These are phyloP conservation scores for Tetranychus truncatus DNA, from an alignment of 2,888 invertebrate genomes.

Conservation along the genomic window DNA sequence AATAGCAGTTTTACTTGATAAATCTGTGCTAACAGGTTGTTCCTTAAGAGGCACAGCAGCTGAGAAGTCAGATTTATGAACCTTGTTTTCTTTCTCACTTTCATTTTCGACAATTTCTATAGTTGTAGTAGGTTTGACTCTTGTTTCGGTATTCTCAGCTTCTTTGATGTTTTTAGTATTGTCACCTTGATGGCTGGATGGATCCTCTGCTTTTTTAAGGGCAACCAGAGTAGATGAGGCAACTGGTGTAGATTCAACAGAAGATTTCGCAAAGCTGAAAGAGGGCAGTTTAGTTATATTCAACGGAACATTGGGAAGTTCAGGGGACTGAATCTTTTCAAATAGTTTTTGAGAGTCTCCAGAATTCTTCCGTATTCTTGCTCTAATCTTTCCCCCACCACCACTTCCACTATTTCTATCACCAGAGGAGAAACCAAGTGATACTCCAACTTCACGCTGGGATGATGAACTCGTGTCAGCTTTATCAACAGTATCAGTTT, in stretches of 20 bases:
- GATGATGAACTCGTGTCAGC: background rate
- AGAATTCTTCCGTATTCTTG: background rate
- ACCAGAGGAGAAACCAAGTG: background rate
- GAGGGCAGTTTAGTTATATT: constrained; percentile 8
- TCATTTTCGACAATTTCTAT: background rate
- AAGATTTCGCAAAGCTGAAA: background rate
- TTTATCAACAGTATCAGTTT: no score
- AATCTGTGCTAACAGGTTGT: background rate
- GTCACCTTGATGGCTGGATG: background rate
- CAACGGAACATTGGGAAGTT: background rate
- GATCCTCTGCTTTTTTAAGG: background rate
- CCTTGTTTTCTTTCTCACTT: background rate
- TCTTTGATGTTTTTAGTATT: background rate
- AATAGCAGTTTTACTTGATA: background rate
- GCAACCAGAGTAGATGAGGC: background rate
- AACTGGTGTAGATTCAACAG: background rate
- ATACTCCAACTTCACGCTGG: background rate
- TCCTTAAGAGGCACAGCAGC: background rate
- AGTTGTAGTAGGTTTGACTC: background rate
- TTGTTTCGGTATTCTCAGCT: background rate
- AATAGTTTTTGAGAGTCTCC: background rate
- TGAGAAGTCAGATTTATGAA: background rate
- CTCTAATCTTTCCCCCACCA: constrained; percentile 5
- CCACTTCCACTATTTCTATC: background rate
- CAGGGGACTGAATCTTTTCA: background rate